Evolutionary conservation across 1,140 invertebrate species (phyloP), one percentile per base, ranked within the genome.

Genomic region (Zaprionus gabonicus): DNA sequence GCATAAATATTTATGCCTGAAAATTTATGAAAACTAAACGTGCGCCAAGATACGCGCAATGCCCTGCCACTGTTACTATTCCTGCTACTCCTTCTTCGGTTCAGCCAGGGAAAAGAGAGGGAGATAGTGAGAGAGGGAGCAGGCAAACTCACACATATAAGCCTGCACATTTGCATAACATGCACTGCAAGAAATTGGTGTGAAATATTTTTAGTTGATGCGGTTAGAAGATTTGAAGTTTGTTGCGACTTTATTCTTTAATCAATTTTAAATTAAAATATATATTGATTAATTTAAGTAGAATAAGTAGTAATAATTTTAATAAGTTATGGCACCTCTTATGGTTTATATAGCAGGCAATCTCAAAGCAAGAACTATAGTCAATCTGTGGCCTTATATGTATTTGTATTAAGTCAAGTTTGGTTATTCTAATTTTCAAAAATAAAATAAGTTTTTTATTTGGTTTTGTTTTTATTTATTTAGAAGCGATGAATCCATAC

Each of bases 21-120:
- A 90, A 85, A 88, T 88, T 84, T 85, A 88, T 88, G 85, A 90
- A 88, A 90, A 80, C 85, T 90, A 88, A 90, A 90, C 85, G 84
- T 88, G 85, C 78, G 72, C 75, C 64, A 71, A 73, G 76, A 58
- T 82, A 76, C 60, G 56, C 59, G 56, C 59, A 20, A 20, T 17
- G 23, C 23, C 3, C 51, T 51, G n/a, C 12, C 13, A 13, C 31
- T 34, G 3, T 10, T 44, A 4, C 41, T 41, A 15, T 15, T n/a
- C 5, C 41, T 2, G 15, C 5, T n/a, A 0, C n/a, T 6, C 41
- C 36, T 38, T 13, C 12, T 13, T 13, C 36, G 15, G 12, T 15
- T 56, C 38, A 60, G 36, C 2, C 13, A n/a, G 27, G 2, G 9
- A 25, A 9, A 20, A 20, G 20, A 2, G n/a, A 20, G 12, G 27